Percentiles rank a stretch among this genome's conserved stretches.
Conservation (phyloP, 2,113 vertebrate species). For the Petrocephalus zakoni region DNA sequence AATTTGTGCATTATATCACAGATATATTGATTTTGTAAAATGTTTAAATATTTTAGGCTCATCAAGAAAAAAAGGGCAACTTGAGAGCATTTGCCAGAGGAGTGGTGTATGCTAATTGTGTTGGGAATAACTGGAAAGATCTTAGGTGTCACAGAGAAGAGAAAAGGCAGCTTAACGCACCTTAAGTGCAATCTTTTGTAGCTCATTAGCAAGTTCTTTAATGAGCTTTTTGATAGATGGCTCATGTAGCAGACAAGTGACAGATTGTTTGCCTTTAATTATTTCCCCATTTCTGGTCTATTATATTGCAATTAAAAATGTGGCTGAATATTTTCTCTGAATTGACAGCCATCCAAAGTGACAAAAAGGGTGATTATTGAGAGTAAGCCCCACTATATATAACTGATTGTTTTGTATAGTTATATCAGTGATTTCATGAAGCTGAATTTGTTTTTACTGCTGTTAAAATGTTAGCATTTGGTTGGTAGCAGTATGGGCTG, state of each 20-base stretch:
- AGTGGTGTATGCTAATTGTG: conserved; percentile 50
- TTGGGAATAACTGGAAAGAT: conserved; percentile 63
- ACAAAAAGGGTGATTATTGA: conserved; percentile 75
- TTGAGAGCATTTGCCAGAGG: conserved; percentile 13
- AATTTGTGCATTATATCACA: neutral
- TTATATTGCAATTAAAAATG: conserved; percentile 86
- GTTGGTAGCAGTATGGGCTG: neutral
- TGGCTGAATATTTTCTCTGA: conserved; percentile 79
- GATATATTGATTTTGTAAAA: neutral
- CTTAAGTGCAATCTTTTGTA: conserved; percentile 65
- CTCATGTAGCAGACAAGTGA: conserved; percentile 84
- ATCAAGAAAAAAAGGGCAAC: conserved; percentile 26
- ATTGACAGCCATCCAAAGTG: conserved; percentile 80
- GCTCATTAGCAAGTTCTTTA: conserved; percentile 84
- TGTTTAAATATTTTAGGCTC: neutral
- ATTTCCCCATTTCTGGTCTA: conserved; percentile 78
- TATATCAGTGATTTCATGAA: neutral
- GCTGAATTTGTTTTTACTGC: neutral
- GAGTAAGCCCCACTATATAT: neutral
- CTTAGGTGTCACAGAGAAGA: conserved; percentile 62
- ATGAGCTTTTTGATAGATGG: conserved; percentile 79
- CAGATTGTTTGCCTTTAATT: conserved; percentile 84
- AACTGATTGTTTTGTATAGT: neutral
- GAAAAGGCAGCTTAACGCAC: conserved; percentile 58
- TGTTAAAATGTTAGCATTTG: neutral